Percentiles rank a stretch among this genome's conserved stretches.
Evolutionary conservation across 1,140 invertebrate genomes (phyloP).

Genomic region (Drosophila sechellia): DNA sequence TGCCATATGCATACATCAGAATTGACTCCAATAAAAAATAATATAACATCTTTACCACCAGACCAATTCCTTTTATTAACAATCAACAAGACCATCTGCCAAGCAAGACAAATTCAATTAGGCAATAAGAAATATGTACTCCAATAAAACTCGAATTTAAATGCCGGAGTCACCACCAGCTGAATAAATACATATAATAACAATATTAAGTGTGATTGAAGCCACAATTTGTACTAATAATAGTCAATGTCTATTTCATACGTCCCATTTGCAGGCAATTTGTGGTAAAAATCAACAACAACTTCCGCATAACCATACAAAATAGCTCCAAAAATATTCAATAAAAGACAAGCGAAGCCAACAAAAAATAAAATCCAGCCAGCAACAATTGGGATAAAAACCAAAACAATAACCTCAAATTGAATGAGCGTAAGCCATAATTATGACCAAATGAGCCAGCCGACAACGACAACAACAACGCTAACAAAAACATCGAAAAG

Average conservation of each 20-base stretch:
- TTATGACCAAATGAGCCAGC: constrained; percentile 72
- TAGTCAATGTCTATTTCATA: constrained; percentile 32
- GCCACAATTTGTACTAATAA: constrained; percentile 19
- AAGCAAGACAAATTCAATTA: constrained; percentile 31
- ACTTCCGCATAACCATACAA: constrained; percentile 47
- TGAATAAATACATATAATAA: constrained; percentile 39
- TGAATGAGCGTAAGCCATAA: constrained; percentile 66
- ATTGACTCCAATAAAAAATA: neutral
- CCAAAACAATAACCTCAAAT: constrained; percentile 63
- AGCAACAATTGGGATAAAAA: constrained; percentile 44
- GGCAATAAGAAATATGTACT: constrained; percentile 13
- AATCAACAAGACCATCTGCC: constrained; percentile 32
- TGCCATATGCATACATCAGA: constrained; percentile 3
- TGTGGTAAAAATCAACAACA: constrained; percentile 41
- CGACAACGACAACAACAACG: constrained; percentile 20
- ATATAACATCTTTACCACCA: constrained; percentile 5
- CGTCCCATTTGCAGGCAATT: constrained; percentile 59
- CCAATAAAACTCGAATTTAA: constrained; percentile 21
- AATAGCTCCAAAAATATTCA: constrained; percentile 42
- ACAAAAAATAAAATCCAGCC: constrained; percentile 2
- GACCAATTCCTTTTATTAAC: constrained; percentile 41
- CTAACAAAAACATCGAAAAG: constrained; percentile 28
- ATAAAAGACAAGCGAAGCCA: constrained; percentile 31
- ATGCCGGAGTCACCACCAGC: constrained; percentile 31
- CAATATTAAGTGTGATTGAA: constrained; percentile 46